Evolutionary conservation across 2,113 vertebrate genomes (phyloP).

Genomic region (Catharus minimus): DNA sequence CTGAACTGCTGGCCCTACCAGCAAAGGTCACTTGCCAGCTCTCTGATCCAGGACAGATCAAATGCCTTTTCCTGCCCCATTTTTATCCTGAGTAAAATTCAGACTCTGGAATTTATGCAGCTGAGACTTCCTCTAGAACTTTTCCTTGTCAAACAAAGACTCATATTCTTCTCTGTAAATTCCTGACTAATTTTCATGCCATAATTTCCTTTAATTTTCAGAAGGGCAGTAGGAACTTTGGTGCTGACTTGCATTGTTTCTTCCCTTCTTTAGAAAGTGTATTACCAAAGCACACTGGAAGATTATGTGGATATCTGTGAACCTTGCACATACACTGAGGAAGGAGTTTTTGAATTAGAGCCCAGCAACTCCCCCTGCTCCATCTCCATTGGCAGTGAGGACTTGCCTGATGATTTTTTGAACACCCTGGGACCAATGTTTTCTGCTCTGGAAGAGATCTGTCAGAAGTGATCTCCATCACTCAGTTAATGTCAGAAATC

Average conservation of each 20-base stretch:
- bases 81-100: not conserved
- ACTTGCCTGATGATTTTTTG: conserved; percentile 57
- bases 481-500: not conserved
- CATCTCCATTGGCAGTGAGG: conserved; percentile 25
- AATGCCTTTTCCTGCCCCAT: not conserved
- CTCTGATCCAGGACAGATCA: not conserved
- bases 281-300: not conserved
- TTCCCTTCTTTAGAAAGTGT: conserved; percentile 60
- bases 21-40: not conserved
- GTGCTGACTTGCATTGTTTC: not conserved
- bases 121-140: not conserved
- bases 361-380: conserved; percentile 29
- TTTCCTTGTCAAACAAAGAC: not conserved
- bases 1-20: not conserved
- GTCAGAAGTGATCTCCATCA: not conserved
- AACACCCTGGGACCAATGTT: conserved; percentile 70
- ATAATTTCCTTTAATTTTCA: not conserved
- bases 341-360: conserved; percentile 60
- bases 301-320: not conserved
- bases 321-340: conserved; percentile 64
- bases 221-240: not conserved
- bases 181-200: not conserved
- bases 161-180: not conserved
- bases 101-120: not conserved
- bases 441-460: conserved; percentile 52